Percentiles rank a stretch among this genome's conserved stretches.
phyloP scores from a whole-genome alignment of 2,113 vertebrate genomes.

The Chiloscyllium plagiosum region DNA sequence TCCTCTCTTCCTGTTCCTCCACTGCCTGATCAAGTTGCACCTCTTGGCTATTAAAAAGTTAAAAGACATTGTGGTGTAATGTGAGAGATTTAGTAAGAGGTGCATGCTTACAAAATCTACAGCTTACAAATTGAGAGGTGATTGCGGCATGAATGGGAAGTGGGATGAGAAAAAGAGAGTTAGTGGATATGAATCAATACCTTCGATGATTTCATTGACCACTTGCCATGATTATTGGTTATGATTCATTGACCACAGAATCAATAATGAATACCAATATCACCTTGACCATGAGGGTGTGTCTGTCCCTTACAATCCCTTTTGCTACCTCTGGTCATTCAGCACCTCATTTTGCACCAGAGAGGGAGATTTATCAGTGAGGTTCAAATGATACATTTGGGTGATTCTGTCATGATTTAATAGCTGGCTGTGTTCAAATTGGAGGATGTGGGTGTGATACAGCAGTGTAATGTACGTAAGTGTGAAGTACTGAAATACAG shows the following conservation, averaged over 20 bases:
- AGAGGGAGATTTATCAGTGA: background rate
- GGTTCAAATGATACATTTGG: background rate
- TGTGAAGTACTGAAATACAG: background rate
- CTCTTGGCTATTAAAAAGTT: too few relatives aligned
- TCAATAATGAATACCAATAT: background rate
- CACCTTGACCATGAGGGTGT: background rate
- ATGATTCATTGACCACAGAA: background rate
- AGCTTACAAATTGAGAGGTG: background rate
- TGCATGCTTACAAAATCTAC: too few relatives aligned
- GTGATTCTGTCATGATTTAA: background rate
- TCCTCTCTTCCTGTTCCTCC: too few relatives aligned
- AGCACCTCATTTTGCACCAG: background rate
- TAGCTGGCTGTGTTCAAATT: background rate
- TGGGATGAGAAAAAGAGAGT: background rate
- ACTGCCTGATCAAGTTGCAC: too few relatives aligned
- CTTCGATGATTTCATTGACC: background rate
- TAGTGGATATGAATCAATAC: background rate
- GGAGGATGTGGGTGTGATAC: background rate
- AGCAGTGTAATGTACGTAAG: background rate
- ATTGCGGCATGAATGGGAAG: background rate
- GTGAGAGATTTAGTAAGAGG: too few relatives aligned
- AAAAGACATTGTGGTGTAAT: too few relatives aligned
- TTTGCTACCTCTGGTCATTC: background rate
- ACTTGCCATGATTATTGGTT: too few relatives aligned
- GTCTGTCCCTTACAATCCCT: background rate